Percentiles rank a stretch among this genome's conserved stretches.
Evolutionary conservation across 2,888 invertebrate species (phyloP).

Genomic region (Orchesellides sinensis): DNA sequence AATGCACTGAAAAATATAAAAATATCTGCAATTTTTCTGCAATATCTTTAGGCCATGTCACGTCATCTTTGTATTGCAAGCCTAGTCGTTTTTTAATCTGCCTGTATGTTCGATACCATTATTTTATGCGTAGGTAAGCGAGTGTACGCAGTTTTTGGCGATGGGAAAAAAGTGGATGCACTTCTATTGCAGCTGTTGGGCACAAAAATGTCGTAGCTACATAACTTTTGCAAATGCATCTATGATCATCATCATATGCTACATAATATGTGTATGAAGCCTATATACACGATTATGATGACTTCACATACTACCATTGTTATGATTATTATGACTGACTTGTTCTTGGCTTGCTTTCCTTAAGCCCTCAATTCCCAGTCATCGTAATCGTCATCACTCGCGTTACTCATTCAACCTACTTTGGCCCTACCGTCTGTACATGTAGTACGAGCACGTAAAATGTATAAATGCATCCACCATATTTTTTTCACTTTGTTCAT

Average conservation of each 20-base stretch:
- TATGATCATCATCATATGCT: not conserved
- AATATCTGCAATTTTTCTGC: too few relatives aligned
- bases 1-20: too few relatives aligned
- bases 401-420: slow-evolving; percentile 59
- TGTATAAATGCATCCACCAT: not conserved
- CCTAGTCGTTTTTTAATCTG: too few relatives aligned
- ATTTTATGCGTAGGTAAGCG: not conserved
- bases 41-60: too few relatives aligned
- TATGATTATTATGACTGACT: slow-evolving; percentile 35
- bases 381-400: slow-evolving; percentile 24
- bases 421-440: slow-evolving; percentile 5
- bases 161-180: slow-evolving; percentile 24
- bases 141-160: not conserved
- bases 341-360: slow-evolving; percentile 64
- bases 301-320: slow-evolving; percentile 4
- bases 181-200: not conserved
- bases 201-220: not conserved
- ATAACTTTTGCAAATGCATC: not conserved
- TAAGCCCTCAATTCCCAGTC: slow-evolving; percentile 50
- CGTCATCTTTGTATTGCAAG: too few relatives aligned
- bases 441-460: not conserved
- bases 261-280: not conserved
- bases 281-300: not conserved
- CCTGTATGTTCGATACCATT: too few relatives aligned
- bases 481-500: slow-evolving; percentile 14